These are phyloP conservation scores for Ecdyonurus torrentis DNA, from an alignment of 2,888 invertebrate genomes.

Conservation along the genomic window DNA sequence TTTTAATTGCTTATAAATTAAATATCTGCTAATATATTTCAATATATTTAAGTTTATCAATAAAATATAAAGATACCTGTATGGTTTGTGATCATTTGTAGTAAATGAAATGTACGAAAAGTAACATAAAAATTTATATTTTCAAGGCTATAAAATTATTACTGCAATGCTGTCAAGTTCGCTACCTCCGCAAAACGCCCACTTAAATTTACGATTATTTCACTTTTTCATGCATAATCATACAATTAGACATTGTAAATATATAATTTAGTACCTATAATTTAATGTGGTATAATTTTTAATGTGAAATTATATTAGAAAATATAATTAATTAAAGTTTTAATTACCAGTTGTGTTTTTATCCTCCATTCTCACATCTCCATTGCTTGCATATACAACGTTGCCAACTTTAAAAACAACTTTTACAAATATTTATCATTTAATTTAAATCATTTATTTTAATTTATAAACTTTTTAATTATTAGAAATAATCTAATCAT, in stretches of 20 bases:
- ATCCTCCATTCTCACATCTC: slow-evolving; percentile 13
- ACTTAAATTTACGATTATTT: not conserved
- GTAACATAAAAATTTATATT: not conserved
- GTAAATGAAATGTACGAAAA: not conserved
- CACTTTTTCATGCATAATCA: not conserved
- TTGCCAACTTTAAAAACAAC: not conserved
- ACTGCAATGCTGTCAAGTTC: not conserved
- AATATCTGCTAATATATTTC: too few relatives aligned
- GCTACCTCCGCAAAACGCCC: not conserved
- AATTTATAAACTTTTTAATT: not conserved
- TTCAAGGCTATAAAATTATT: not conserved
- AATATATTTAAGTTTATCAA: too few relatives aligned
- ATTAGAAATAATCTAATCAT: not conserved
- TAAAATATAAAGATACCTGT: too few relatives aligned
- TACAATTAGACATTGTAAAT: not conserved
- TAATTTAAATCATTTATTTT: not conserved
- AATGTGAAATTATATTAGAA: not conserved
- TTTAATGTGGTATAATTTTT: not conserved
- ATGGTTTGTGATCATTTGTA: too few relatives aligned
- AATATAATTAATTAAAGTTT: not conserved
- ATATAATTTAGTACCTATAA: not conserved
- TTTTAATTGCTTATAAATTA: too few relatives aligned
- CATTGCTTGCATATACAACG: not conserved
- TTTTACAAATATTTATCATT: not conserved
- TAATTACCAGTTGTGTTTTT: slow-evolving; percentile 11